Base-by-base conservation (phyloP, 2,888 invertebrate genomes). In the Dolichomitus sp. region DNA sequence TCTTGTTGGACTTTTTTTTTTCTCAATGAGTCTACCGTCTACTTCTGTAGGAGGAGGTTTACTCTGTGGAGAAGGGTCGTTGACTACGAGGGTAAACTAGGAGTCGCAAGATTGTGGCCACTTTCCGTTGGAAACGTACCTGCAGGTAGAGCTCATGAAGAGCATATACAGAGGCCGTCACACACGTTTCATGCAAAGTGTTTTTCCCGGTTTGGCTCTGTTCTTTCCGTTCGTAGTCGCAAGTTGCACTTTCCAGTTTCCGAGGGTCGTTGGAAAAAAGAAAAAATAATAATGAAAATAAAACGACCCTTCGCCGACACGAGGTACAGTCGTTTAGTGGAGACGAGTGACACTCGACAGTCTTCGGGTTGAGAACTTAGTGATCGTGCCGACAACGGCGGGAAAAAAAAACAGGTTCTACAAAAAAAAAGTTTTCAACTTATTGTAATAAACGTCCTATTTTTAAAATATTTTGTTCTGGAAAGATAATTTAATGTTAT, bases 231-330 rank as follows among this genome's bases (percentile, higher is more conserved):
- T 17, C 66, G 54, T 27, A 17, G 37, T 50, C 57, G 30, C 57
- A 66, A 79, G 57, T 73, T 48, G 66, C 40, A 73, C 66, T 79
- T 73, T 66, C 48, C 73, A 79, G 66, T 66, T 73, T 73, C 66
- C 66, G 73, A 79, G 79, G 73, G 72, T 79, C 66, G 57, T 50
- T 50, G 57, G 45, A 48, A 57, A 57, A 11, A 66, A 48, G 57
- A 45, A 11, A 57, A 45, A 33, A 37, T 17, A 69, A 63, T 33
- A 33, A 19, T 40, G 59, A 59, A 59, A 33, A 57, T 57, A 59
- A 59, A 59, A 59, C 30, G 59, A 17, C 17, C n/a, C 40, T 17
- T 17, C 17, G 61, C 37, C 33, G n/a, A 33, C 33, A 33, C 27
- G 5, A 30, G 27, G 57, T 30, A 54, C 52, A 57, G 57, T 52